Conservation (phyloP, 1,140 invertebrate species). For the Ceratosolen solmsi region DNA sequence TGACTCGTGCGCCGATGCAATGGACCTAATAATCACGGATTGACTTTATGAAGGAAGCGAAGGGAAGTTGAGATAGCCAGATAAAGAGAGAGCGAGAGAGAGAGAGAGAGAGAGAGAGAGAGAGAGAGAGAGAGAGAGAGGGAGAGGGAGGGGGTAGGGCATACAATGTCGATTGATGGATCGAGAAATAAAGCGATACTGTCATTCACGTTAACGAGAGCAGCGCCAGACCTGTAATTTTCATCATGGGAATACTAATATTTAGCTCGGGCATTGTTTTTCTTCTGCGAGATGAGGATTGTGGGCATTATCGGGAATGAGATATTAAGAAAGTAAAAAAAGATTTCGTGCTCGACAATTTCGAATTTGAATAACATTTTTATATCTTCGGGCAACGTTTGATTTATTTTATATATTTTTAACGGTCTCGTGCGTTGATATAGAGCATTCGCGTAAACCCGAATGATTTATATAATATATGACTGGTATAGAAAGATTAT, state of each 20-base stretch:
- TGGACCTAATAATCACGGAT: too few relatives aligned
- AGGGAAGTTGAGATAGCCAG: too few relatives aligned
- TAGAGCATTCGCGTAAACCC: too few relatives aligned
- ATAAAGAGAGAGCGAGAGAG: background rate
- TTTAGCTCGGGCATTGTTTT: background rate
- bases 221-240: slow-evolving; percentile 5
- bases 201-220: slow-evolving; percentile 26
- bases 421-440: background rate
- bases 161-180: slow-evolving; percentile 1
- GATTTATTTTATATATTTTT: background rate
- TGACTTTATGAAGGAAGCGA: too few relatives aligned
- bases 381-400: background rate
- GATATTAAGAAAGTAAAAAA: background rate
- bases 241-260: background rate
- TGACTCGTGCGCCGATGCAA: background rate
- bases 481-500: too few relatives aligned
- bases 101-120: background rate
- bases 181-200: slow-evolving; percentile 29
- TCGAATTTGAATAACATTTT: background rate
- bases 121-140: background rate
- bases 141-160: background rate
- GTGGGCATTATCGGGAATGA: background rate
- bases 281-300: background rate
- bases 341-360: background rate
- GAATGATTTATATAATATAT: too few relatives aligned